Evolutionary conservation across 2,888 invertebrate species (phyloP).

Genomic region (Leptopterna dolabrata): DNA sequence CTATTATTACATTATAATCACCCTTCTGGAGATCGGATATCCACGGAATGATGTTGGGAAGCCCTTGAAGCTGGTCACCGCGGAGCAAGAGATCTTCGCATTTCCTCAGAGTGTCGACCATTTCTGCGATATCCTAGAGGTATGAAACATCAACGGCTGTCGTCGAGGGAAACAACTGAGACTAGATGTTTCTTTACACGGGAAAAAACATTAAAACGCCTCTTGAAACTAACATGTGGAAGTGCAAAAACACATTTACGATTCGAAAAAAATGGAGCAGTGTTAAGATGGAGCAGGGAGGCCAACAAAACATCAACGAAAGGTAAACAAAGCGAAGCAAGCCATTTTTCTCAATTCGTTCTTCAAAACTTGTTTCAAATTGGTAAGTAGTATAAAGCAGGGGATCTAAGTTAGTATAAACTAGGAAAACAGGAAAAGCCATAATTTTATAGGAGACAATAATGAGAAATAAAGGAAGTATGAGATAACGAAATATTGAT

Average conservation of each 20-base stretch:
- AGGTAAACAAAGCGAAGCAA: not conserved
- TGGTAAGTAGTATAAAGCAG: not conserved
- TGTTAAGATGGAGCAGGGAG: not conserved
- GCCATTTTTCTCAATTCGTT: not conserved
- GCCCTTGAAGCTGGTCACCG: slow-evolving; percentile 38
- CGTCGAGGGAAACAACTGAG: not conserved
- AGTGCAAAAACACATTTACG: not conserved
- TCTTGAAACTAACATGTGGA: not conserved
- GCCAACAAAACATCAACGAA: not conserved
- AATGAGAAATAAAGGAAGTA: not conserved
- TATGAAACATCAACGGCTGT: not conserved
- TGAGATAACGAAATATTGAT: not conserved
- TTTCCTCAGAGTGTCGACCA: slow-evolving; percentile 3
- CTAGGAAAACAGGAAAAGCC: not conserved
- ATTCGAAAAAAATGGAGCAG: slow-evolving; percentile 1
- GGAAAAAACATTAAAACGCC: not conserved
- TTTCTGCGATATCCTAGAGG: not conserved
- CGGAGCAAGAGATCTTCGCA: slow-evolving; percentile 51
- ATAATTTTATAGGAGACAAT: not conserved
- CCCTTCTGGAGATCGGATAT: slow-evolving; percentile 55
- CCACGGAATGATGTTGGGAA: slow-evolving; percentile 44
- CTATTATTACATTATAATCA: slow-evolving; percentile 53
- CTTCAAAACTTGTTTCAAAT: not conserved
- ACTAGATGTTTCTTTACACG: not conserved
- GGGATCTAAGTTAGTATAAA: not conserved